phyloP scores from a whole-genome alignment of 2,113 vertebrate genomes.

The Lasiurus cinereus region DNA sequence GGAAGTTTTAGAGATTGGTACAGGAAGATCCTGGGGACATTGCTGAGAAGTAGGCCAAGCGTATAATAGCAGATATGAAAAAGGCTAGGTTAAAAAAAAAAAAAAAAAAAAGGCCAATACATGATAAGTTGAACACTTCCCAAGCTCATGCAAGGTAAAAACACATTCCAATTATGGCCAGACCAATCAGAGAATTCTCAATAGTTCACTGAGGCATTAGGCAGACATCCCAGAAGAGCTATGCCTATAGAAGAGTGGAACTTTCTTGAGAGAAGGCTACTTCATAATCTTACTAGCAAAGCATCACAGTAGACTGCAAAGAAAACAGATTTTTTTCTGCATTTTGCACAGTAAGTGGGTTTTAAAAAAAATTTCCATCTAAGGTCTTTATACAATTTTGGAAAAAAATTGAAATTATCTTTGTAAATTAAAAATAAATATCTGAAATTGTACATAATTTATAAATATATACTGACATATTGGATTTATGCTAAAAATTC shows the following conservation, averaged over 20 bases:
- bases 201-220: not conserved
- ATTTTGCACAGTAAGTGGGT: not conserved
- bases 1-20: rapidly evolving
- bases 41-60: not conserved
- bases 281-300: not conserved
- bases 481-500: not conserved
- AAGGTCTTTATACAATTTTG: not conserved
- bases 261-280: not conserved
- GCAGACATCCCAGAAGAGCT: not conserved
- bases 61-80: rapidly evolving
- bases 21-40: rapidly evolving
- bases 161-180: not conserved
- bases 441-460: not conserved
- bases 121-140: not conserved
- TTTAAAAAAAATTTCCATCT: not conserved
- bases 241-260: not conserved
- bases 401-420: not conserved
- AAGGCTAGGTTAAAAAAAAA: not conserved
- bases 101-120: not conserved
- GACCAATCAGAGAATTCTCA: not conserved
- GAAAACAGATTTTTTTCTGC: not conserved
- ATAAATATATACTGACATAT: not conserved
- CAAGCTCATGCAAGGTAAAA: not conserved
- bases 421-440: not conserved
- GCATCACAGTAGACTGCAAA: not conserved